Percentiles rank a stretch among this genome's conserved stretches.
Evolutionary conservation across 2,888 invertebrate species (phyloP).

Genomic region (Caenorhabditis sp.): DNA sequence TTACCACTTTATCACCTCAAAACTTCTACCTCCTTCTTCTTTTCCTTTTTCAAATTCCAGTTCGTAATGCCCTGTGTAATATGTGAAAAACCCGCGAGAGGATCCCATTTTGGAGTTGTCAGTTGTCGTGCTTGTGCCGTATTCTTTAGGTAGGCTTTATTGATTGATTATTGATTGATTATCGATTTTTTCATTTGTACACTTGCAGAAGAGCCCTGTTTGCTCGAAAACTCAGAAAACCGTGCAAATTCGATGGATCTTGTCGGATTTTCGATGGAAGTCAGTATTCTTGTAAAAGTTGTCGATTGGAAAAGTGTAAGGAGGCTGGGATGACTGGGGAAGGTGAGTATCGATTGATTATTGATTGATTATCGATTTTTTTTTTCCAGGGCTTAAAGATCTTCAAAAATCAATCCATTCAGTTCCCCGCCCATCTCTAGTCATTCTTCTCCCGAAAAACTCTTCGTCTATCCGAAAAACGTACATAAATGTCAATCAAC

Average conservation of each 20-base stretch:
- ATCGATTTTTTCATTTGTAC: too few species aligned
- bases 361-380: background rate
- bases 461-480: background rate
- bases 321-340: slow-evolving; percentile 6
- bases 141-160: slow-evolving; percentile 30
- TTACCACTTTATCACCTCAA: background rate
- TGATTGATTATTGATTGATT: too few species aligned
- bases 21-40: too few species aligned
- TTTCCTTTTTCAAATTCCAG: too few species aligned
- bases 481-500: slow-evolving; percentile 3
- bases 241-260: background rate
- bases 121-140: slow-evolving; percentile 24
- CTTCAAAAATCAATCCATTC: too few species aligned
- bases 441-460: background rate
- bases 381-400: too few species aligned
- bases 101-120: slow-evolving; percentile 11
- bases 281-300: slow-evolving; percentile 12
- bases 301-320: slow-evolving; percentile 16
- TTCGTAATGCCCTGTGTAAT: background rate
- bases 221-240: background rate
- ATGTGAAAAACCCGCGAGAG: background rate
- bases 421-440: slow-evolving; percentile 8
- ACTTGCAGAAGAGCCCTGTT: slow-evolving; percentile 10
- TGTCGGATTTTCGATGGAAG: slow-evolving; percentile 14
- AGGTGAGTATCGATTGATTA: background rate